Base-by-base conservation (phyloP, 2,888 invertebrate genomes). In the Limnephilus marmoratus region DNA sequence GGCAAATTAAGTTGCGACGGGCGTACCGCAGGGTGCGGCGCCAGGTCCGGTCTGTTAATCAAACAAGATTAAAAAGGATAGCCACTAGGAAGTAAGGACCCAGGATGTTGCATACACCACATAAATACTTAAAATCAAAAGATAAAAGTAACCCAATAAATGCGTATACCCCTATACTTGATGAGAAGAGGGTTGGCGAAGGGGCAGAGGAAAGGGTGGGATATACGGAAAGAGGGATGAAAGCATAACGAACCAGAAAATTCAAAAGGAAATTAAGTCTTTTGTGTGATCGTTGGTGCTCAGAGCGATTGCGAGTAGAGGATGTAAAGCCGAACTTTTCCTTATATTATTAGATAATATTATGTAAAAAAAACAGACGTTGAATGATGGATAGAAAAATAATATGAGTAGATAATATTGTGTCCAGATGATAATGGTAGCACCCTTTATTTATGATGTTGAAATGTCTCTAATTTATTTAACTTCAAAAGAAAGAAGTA, bases 21-120 rank as follows among this genome's bases (percentile, higher is more conserved):
- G 68, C 68, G 68, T 68, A 68, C 68, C 68, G 68, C 68, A 68
- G 68, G 68, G 68, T 68, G 68, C 68, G 68, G 68, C 68, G 68
- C 68, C 68, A 68, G n/a, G 68, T 68, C 68, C 68, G 68, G 68
- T n/a, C 68, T 68, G 68, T n/a, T 68, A 68, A 68, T 68, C 68
- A 68, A 68, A 68, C 68, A 68, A 68, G 68, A 68, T 68, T 68
- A 68, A 68, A 68, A 68, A 68, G 68, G 68, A 24, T 68, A 68
- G 7, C 24, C 68, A 68, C 24, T n/a, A 68, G 68, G 68, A 68
- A 68, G n/a, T 24, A 68, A 68, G 68, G 68, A 68, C 68, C 68
- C 68, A 68, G 68, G 68, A 68, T 24, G 68, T 68, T 68, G 7
- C 24, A 24, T 68, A 68, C 68, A 24, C 24, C 68, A 68, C 68